phyloP scores from a whole-genome alignment of 2,888 invertebrate species.

The Folsomia manolachei region DNA sequence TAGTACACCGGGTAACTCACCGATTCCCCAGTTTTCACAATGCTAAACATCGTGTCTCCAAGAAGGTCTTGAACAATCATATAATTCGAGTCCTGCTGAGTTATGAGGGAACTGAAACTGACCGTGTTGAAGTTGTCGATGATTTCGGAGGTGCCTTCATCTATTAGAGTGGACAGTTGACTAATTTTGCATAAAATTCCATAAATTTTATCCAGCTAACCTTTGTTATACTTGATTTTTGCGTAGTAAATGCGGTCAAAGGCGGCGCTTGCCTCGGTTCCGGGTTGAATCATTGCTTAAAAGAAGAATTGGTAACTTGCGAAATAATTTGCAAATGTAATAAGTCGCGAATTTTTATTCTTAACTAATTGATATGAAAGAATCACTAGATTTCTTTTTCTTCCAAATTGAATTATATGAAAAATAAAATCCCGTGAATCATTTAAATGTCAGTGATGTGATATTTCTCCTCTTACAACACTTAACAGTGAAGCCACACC shows the following conservation, averaged over 20 bases:
- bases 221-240: slow-evolving; percentile 6
- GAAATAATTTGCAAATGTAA: too few species aligned
- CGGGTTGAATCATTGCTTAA: too few species aligned
- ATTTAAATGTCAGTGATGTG: too few species aligned
- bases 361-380: too few species aligned
- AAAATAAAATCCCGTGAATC: too few species aligned
- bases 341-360: too few species aligned
- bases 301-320: too few species aligned
- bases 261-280: background rate
- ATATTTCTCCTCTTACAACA: too few species aligned
- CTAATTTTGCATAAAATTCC: background rate
- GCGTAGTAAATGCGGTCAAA: slow-evolving; percentile 4
- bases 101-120: background rate
- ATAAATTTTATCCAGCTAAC: background rate
- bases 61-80: background rate
- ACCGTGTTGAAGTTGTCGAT: slow-evolving; percentile 12
- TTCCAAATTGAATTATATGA: too few species aligned
- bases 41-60: background rate
- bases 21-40: background rate
- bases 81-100: background rate
- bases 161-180: background rate
- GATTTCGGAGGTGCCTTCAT: slow-evolving; percentile 1
- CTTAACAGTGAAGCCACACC: too few species aligned
- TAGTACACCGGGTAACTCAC: too few species aligned
- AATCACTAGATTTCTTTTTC: too few species aligned